phyloP scores from a whole-genome alignment of 2,113 vertebrate genomes.

The Aythya baeri region DNA sequence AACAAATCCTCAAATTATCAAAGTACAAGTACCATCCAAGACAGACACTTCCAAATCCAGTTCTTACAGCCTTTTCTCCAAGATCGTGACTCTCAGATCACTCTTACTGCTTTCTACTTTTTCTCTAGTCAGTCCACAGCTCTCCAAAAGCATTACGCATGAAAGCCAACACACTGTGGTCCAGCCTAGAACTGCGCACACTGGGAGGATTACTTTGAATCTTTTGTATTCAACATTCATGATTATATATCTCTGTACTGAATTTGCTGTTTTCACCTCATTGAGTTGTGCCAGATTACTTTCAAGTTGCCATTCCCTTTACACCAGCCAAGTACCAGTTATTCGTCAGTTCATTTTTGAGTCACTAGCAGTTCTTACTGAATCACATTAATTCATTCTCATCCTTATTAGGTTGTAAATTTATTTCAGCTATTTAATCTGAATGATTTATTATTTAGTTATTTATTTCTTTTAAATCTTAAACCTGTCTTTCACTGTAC shows the following conservation, averaged over 20 bases:
- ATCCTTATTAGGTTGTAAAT: background rate
- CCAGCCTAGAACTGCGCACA: background rate
- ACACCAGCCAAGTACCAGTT: background rate
- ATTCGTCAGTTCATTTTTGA: background rate
- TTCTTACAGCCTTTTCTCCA: background rate
- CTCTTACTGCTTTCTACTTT: background rate
- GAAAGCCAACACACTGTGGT: background rate
- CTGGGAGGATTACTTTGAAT: background rate
- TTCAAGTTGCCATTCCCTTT: background rate
- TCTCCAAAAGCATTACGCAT: background rate
- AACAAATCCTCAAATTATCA: background rate
- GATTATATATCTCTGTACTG: background rate
- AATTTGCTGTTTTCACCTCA: background rate
- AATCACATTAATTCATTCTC: background rate
- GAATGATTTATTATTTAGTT: background rate
- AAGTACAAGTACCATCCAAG: background rate
- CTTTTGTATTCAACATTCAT: background rate
- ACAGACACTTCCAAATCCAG: background rate
- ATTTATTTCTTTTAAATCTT: background rate
- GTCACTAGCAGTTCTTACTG: background rate
- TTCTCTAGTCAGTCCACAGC: background rate
- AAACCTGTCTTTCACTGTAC: background rate
- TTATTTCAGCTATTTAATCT: background rate
- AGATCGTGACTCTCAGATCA: background rate
- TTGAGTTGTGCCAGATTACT: background rate